Conservation (phyloP, 2,113 vertebrate genomes). For the Rhinoderma darwinii region DNA sequence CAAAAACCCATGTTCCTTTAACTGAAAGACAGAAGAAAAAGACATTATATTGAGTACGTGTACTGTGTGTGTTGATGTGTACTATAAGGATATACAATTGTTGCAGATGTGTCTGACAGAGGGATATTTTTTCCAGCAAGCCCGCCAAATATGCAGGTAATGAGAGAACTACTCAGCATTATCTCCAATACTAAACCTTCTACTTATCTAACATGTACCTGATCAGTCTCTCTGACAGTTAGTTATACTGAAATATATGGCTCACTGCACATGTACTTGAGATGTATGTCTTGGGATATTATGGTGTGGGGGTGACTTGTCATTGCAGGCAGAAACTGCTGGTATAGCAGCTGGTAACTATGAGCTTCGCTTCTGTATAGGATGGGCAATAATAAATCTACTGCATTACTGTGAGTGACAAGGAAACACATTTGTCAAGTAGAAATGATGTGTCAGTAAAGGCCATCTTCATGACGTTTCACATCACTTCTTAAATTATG, state of each 20-base stretch:
- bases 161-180: background rate
- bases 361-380: background rate
- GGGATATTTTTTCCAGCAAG: background rate
- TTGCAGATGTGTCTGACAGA: background rate
- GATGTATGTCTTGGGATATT: background rate
- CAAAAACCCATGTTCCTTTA: background rate
- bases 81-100: background rate
- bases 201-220: background rate
- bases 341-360: background rate
- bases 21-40: background rate
- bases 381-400: conserved; percentile 23
- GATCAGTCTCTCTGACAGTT: background rate
- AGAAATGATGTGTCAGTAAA: background rate
- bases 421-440: conserved; percentile 32
- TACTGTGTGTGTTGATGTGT: background rate
- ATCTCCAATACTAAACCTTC: background rate
- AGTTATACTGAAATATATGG: background rate
- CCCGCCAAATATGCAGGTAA: background rate
- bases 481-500: background rate
- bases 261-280: background rate
- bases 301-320: background rate
- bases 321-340: conserved; percentile 28
- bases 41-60: background rate
- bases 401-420: background rate
- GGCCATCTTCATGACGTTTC: conserved; percentile 1